Evolutionary conservation across 2,888 invertebrate species (phyloP).

Genomic region (Xestia sexstrigata): DNA sequence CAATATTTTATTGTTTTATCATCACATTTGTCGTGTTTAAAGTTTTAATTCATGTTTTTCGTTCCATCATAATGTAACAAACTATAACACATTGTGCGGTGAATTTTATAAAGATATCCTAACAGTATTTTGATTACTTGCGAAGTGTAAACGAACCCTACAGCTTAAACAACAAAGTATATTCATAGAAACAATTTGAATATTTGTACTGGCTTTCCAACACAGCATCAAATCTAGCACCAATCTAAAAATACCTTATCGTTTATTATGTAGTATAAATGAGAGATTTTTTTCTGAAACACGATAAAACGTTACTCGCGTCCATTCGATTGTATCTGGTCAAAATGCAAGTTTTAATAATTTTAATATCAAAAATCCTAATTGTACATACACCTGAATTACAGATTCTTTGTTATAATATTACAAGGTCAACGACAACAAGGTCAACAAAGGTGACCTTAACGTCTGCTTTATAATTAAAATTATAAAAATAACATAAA

Average conservation of each 20-base stretch:
- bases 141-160: background rate
- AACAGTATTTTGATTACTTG: background rate
- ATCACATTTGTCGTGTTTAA: background rate
- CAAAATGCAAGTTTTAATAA: conserved; percentile 42
- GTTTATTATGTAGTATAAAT: conserved; percentile 27
- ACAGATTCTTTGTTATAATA: background rate
- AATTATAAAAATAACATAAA: background rate
- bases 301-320: conserved; percentile 8
- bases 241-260: conserved; percentile 14
- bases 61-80: background rate
- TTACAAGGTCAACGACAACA: background rate
- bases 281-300: background rate
- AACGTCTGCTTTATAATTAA: background rate
- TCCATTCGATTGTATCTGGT: background rate
- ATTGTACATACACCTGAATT: background rate
- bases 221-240: background rate
- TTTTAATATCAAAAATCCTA: background rate
- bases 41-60: background rate
- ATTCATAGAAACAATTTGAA: background rate
- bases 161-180: background rate
- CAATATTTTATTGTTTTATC: background rate
- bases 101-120: background rate
- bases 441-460: background rate
- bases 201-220: background rate
- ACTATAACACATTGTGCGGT: background rate